These are phyloP conservation scores for Gallirallus australis DNA, from an alignment of 2,797 vertebrate species.

Conservation along the genomic window DNA sequence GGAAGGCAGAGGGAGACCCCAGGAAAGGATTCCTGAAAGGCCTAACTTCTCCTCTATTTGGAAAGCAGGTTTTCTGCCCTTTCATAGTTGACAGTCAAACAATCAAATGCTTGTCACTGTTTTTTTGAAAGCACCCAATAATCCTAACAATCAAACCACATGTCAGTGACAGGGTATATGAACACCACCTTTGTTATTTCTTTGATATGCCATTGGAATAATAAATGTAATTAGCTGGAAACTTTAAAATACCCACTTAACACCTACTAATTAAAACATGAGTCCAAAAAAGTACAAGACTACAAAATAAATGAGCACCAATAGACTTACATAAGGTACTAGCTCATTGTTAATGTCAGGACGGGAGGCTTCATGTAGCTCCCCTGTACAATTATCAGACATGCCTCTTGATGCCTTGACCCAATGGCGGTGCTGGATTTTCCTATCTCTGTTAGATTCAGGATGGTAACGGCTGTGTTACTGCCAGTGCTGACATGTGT, in stretches of 20 bases:
- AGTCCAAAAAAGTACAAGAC: not conserved
- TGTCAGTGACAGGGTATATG: not conserved
- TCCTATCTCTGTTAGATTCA: not conserved
- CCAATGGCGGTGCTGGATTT: not conserved
- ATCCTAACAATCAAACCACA: not conserved
- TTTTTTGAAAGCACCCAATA: not conserved
- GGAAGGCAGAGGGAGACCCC: too few species aligned
- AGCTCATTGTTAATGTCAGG: not conserved
- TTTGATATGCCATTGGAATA: not conserved
- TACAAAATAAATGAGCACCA: not conserved
- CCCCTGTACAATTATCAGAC: not conserved
- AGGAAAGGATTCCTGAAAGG: not conserved
- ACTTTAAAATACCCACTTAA: not conserved
- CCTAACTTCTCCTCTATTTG: not conserved
- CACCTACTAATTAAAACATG: not conserved
- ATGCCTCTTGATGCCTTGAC: not conserved
- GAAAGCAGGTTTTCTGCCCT: not conserved
- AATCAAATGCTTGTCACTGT: not conserved
- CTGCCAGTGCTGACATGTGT: not conserved
- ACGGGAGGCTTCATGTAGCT: not conserved
- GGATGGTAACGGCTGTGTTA: not conserved
- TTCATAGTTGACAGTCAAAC: not conserved
- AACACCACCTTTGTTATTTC: not conserved
- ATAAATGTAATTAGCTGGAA: not conserved
- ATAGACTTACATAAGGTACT: not conserved